Conservation (phyloP, 2,113 vertebrate genomes). For the Muntiacus reevesi region DNA sequence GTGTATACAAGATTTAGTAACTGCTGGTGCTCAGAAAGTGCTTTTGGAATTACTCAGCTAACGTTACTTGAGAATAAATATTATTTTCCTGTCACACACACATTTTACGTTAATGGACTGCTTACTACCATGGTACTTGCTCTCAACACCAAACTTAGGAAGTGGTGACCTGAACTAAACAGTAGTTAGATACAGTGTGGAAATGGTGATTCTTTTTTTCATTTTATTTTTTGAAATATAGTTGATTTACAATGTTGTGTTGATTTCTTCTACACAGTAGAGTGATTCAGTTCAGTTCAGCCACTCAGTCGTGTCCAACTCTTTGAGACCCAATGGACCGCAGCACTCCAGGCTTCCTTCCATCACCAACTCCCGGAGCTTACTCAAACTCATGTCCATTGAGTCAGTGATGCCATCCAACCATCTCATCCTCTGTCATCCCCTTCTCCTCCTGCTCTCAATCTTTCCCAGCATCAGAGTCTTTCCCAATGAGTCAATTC, state of each 20-base stretch:
- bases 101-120: neutral
- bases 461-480: neutral
- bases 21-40: neutral
- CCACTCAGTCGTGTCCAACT: fast-evolving
- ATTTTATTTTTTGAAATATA: neutral
- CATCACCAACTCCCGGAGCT: neutral
- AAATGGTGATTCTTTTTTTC: neutral
- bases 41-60: neutral
- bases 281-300: neutral
- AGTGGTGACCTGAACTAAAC: neutral
- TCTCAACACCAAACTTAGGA: neutral
- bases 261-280: neutral
- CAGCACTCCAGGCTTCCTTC: neutral
- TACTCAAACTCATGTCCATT: neutral
- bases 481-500: neutral
- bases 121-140: neutral
- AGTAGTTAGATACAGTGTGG: neutral
- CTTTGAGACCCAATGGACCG: neutral
- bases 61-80: neutral
- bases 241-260: neutral
- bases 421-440: neutral
- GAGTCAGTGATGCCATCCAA: neutral
- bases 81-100: neutral
- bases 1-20: neutral
- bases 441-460: neutral